Conservation (phyloP, 2,113 vertebrate species). For the Anhinga anhinga region DNA sequence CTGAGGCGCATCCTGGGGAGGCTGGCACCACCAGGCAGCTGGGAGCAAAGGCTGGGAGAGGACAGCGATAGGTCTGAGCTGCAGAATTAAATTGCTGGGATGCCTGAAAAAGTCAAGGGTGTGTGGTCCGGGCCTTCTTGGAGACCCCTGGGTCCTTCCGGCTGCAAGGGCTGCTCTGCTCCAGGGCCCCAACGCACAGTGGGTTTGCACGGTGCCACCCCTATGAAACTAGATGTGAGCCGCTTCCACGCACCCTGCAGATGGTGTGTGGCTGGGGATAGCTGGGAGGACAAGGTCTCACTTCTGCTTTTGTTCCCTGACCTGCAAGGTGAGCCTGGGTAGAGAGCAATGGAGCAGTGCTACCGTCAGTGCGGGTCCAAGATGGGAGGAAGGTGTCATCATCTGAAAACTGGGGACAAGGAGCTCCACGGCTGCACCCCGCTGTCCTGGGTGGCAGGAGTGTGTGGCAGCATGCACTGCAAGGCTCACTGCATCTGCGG, state of each 20-base stretch:
- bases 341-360: not conserved
- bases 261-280: accelerated
- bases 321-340: not conserved
- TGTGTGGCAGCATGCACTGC: accelerated
- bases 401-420: not conserved
- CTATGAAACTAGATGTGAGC: not conserved
- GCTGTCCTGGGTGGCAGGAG: not conserved
- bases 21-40: accelerated
- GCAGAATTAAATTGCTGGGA: not conserved
- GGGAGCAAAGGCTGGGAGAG: accelerated
- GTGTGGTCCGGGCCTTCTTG: not conserved
- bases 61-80: not conserved
- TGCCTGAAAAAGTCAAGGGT: not conserved
- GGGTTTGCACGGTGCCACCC: accelerated
- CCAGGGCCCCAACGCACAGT: not conserved
- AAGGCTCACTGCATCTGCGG: not conserved
- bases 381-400: not conserved
- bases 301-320: not conserved
- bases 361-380: not conserved
- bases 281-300: not conserved
- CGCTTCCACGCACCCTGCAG: accelerated
- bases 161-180: not conserved
- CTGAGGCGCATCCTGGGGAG: accelerated
- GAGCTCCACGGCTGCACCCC: accelerated
- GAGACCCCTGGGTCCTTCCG: not conserved